Percentiles rank a stretch among this genome's conserved stretches.
Conservation (phyloP, 1,140 invertebrate species). For the Lineus longissimus region DNA sequence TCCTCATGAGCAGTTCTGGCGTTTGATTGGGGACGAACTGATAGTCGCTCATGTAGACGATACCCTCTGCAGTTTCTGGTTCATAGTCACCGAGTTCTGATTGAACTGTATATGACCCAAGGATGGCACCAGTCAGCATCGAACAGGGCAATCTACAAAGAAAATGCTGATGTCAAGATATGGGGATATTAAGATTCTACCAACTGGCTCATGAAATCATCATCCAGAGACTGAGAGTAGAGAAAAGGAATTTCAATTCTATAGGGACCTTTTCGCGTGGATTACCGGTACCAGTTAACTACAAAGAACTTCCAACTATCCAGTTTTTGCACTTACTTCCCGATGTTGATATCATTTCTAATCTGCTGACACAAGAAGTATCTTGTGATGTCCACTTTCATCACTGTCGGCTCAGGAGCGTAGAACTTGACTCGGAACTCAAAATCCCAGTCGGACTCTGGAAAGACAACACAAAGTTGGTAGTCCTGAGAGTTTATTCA, state of each 20-base stretch:
- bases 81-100: slow-evolving; percentile 97
- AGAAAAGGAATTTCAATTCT: no score
- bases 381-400: slow-evolving; percentile 92
- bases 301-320: no score
- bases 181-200: no score
- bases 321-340: no score
- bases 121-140: slow-evolving; percentile 90
- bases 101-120: slow-evolving; percentile 96
- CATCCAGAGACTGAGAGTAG: no score
- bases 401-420: slow-evolving; percentile 92
- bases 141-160: slow-evolving; percentile 91
- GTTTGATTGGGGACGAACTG: slow-evolving; percentile 81
- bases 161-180: no score
- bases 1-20: slow-evolving; percentile 84
- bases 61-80: slow-evolving; percentile 63
- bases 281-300: no score
- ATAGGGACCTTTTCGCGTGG: no score
- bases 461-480: no score
- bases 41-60: slow-evolving; percentile 81
- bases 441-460: slow-evolving; percentile 89
- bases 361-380: slow-evolving; percentile 24
- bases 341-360: slow-evolving; percentile 18
- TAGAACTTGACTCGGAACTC: slow-evolving; percentile 98
- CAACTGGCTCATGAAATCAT: no score
- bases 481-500: no score